These are phyloP conservation scores for Burhinus bistriatus DNA, from an alignment of 2,113 vertebrate genomes.

Conservation along the genomic window DNA sequence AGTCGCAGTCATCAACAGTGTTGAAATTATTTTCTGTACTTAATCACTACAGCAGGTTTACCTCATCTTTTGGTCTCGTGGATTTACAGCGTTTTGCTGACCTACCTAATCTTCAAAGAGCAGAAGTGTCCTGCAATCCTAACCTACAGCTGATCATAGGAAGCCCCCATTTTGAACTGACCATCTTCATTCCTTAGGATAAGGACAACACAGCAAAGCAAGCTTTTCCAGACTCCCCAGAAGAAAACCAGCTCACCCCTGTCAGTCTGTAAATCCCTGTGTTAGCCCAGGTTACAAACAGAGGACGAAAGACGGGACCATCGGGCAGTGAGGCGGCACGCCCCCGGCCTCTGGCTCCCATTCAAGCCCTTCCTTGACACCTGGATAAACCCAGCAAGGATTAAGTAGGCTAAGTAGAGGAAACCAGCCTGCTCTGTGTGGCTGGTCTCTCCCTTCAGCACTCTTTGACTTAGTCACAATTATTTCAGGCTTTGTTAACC, in stretches of 20 bases:
- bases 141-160: neutral
- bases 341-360: neutral
- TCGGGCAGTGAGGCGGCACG: neutral
- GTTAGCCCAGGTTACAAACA: neutral
- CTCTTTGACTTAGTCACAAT: slow-evolving; percentile 11
- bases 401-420: neutral
- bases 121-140: neutral
- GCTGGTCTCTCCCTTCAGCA: neutral
- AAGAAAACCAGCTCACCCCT: neutral
- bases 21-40: neutral
- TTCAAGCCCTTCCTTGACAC: neutral
- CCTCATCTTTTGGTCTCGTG: neutral
- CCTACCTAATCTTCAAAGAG: neutral
- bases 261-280: neutral
- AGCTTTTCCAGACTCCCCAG: neutral
- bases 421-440: neutral
- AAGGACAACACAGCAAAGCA: neutral
- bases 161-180: neutral
- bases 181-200: neutral
- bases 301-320: neutral
- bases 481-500: slow-evolving; percentile 43
- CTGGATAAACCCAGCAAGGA: neutral
- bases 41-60: neutral
- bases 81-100: neutral
- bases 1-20: neutral